A percentile compares a stretch with the other conserved stretches of the same genome.
Conservation (phyloP, 2,888 invertebrate species). For the Nymphalis urticae region DNA sequence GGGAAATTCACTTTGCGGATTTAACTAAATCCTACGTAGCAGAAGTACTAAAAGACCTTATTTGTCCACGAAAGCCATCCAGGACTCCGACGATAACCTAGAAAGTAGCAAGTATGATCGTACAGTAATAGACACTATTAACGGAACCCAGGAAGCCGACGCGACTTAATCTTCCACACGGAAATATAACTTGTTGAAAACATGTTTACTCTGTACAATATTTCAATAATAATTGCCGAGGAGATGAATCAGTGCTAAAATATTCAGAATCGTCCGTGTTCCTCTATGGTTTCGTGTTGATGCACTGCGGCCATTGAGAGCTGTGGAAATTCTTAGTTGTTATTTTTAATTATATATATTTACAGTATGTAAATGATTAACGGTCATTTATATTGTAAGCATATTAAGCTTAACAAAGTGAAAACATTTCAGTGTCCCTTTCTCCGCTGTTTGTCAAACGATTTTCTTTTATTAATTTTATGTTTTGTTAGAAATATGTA, state of each 20-base stretch:
- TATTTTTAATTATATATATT: neutral
- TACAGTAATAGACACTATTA: slow-evolving; percentile 29
- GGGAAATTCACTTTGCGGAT: slow-evolving; percentile 21
- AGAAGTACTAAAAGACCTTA: slow-evolving; percentile 29
- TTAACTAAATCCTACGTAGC: slow-evolving; percentile 10
- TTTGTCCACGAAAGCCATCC: slow-evolving; percentile 22
- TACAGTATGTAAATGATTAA: neutral
- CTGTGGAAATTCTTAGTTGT: neutral
- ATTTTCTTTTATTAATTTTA: too few species aligned
- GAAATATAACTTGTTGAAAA: slow-evolving; percentile 32
- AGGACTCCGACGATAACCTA: slow-evolving; percentile 38
- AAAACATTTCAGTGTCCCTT: too few species aligned
- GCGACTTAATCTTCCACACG: slow-evolving; percentile 26
- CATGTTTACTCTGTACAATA: slow-evolving; percentile 31
- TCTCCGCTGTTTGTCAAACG: too few species aligned
- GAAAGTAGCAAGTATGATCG: slow-evolving; percentile 28
- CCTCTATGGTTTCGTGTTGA: neutral
- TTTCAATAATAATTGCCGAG: slow-evolving; percentile 34
- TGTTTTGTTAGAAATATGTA: too few species aligned
- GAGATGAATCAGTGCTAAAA: slow-evolving; percentile 27
- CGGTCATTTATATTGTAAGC: neutral
- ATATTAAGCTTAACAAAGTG: too few species aligned
- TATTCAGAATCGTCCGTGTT: slow-evolving; percentile 23
- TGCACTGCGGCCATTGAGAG: neutral
- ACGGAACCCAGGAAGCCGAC: slow-evolving; percentile 27